Evolutionary conservation across 2,113 vertebrate species (phyloP).

Genomic region (Notarius lentiginosus): DNA sequence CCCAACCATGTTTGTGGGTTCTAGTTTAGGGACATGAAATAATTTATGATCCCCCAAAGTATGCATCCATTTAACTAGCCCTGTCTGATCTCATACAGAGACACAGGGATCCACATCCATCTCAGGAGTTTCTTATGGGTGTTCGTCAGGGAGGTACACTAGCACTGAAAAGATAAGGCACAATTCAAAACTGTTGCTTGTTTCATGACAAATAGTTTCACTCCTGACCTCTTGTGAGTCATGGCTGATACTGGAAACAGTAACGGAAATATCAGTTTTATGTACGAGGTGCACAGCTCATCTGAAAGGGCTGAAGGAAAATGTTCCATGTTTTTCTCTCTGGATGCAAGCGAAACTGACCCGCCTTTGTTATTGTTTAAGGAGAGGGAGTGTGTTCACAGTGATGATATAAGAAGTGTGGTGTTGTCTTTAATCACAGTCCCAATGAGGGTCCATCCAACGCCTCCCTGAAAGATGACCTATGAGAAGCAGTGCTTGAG

Average conservation of each 20-base stretch:
- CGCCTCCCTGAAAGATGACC: constrained; percentile 50
- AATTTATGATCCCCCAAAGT: constrained; percentile 56
- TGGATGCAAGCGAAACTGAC: constrained; percentile 65
- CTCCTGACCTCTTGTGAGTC: constrained; percentile 60
- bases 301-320: constrained; percentile 56
- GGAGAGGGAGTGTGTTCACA: constrained; percentile 58
- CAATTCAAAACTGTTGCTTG: constrained; percentile 42
- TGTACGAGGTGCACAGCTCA: constrained; percentile 52
- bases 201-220: constrained; percentile 57
- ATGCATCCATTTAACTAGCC: constrained; percentile 15
- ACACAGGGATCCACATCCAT: background rate
- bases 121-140: background rate
- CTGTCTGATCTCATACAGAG: constrained; percentile 19
- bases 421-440: constrained; percentile 65
- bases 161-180: constrained; percentile 33
- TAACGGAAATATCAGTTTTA: constrained; percentile 61
- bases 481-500: constrained; percentile 48
- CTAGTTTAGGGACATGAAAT: constrained; percentile 38
- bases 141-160: background rate
- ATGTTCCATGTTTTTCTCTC: constrained; percentile 63
- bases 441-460: constrained; percentile 60
- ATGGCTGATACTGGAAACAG: constrained; percentile 62
- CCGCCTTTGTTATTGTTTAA: constrained; percentile 69
- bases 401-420: constrained; percentile 53
- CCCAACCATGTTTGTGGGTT: background rate